phyloP scores from a whole-genome alignment of 2,888 invertebrate genomes.

The Xestia ashworthii region DNA sequence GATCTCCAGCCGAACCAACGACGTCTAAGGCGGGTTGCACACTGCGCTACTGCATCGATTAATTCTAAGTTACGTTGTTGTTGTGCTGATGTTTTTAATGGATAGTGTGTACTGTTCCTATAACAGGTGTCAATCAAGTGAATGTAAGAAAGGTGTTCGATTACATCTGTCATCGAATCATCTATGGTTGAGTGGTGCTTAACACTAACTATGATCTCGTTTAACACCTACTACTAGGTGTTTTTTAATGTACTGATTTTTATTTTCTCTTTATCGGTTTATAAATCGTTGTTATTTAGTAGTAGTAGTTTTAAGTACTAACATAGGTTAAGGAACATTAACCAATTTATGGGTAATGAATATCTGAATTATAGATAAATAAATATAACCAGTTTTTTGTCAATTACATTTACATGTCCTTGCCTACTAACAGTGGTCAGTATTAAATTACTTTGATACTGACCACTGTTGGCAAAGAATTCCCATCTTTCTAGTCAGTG shows the following conservation, averaged over 20 bases:
- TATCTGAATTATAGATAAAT: too few relatives aligned
- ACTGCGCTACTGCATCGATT: constrained; percentile 30
- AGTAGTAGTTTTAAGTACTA: too few relatives aligned
- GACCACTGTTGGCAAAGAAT: background rate
- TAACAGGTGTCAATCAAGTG: constrained; percentile 33
- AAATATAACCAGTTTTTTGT: background rate
- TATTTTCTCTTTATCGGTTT: background rate
- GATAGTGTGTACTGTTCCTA: background rate
- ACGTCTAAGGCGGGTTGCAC: constrained; percentile 45
- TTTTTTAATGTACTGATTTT: background rate
- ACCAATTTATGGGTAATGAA: too few relatives aligned
- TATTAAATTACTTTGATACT: too few relatives aligned
- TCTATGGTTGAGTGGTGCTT: background rate
- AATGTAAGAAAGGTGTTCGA: constrained; percentile 7
- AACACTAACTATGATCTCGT: background rate
- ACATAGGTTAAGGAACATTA: too few relatives aligned
- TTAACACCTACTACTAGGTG: background rate
- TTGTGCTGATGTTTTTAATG: background rate
- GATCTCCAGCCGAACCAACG: constrained; percentile 48
- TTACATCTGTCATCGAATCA: constrained; percentile 40
- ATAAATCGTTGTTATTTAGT: too few relatives aligned
- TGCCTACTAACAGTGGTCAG: too few relatives aligned
- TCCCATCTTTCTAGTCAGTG: background rate
- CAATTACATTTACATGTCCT: too few relatives aligned
- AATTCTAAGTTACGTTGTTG: background rate